Conservation (phyloP, 1,140 invertebrate genomes). For the Anadara kagoshimensis region DNA sequence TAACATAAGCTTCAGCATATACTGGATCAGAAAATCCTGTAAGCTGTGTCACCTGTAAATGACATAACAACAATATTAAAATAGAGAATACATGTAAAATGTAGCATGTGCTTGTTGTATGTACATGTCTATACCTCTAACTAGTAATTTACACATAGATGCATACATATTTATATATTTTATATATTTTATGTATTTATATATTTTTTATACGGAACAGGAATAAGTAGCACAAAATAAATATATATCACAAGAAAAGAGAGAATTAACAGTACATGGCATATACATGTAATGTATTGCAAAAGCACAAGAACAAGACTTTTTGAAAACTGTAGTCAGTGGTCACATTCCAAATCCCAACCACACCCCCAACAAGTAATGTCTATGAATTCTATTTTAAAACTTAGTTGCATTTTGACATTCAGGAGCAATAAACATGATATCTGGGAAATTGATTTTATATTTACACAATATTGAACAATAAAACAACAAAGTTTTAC, state of each 20-base stretch:
- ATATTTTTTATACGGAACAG: too few relatives aligned
- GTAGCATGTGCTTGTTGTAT: not conserved
- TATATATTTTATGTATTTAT: too few relatives aligned
- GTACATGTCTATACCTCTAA: not conserved
- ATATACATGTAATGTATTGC: too few relatives aligned
- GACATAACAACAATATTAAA: not conserved
- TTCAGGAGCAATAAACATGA: too few relatives aligned
- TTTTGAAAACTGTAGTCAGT: not conserved
- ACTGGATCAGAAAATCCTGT: slow-evolving; percentile 99
- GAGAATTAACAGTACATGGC: not conserved
- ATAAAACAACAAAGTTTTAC: not conserved
- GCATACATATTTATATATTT: too few relatives aligned
- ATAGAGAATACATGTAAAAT: not conserved
- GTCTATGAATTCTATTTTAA: not conserved
- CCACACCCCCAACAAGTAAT: too few relatives aligned
- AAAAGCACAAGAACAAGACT: not conserved
- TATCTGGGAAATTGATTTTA: too few relatives aligned
- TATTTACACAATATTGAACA: too few relatives aligned
- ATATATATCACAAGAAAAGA: too few relatives aligned
- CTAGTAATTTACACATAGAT: not conserved
- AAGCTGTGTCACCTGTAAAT: slow-evolving; percentile 89
- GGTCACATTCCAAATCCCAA: not conserved
- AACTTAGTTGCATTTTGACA: too few relatives aligned
- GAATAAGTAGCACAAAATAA: too few relatives aligned
- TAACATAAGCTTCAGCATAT: slow-evolving; percentile 98